phyloP scores from a whole-genome alignment of 2,888 invertebrate genomes.

The Sceliomorpha sp. region DNA sequence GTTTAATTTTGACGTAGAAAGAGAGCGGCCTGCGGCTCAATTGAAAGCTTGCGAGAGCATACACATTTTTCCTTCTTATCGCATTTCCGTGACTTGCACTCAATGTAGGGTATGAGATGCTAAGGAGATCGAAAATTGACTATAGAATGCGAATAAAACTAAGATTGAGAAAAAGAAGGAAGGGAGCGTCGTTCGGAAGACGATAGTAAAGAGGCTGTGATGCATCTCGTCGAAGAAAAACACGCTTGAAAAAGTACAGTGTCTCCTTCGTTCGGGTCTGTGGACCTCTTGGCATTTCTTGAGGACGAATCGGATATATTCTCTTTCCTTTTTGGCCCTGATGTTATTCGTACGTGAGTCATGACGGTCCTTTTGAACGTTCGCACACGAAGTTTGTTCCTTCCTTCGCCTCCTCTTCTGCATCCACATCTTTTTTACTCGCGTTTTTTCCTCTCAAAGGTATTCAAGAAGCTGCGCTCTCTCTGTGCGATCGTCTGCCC shows the following conservation, averaged over 20 bases:
- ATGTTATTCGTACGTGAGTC: slow-evolving; percentile 60
- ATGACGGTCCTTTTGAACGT: slow-evolving; percentile 57
- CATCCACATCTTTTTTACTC: slow-evolving; percentile 50
- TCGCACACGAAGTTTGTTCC: slow-evolving; percentile 54
- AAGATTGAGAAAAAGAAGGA: slow-evolving; percentile 53
- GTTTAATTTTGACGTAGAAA: slow-evolving; percentile 31
- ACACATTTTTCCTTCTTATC: slow-evolving; percentile 42
- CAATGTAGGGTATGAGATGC: slow-evolving; percentile 39
- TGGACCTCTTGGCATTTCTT: slow-evolving; percentile 59
- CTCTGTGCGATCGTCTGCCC: slow-evolving; percentile 46
- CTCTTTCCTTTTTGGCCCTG: slow-evolving; percentile 54
- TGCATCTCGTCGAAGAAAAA: slow-evolving; percentile 59
- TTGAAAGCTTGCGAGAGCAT: slow-evolving; percentile 29
- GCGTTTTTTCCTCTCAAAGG: slow-evolving; percentile 55
- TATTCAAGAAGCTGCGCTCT: slow-evolving; percentile 53
- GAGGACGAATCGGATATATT: slow-evolving; percentile 56
- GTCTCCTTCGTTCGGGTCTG: slow-evolving; percentile 51
- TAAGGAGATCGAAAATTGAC: slow-evolving; percentile 52
- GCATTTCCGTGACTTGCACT: slow-evolving; percentile 48
- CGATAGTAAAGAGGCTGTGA: slow-evolving; percentile 63
- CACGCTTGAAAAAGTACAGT: slow-evolving; percentile 56
- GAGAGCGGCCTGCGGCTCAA: slow-evolving; percentile 23
- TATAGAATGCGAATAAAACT: slow-evolving; percentile 57
- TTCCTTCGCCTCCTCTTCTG: slow-evolving; percentile 50
- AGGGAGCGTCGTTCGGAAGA: slow-evolving; percentile 58